These are phyloP conservation scores for Sinella curviseta DNA, from an alignment of 1,140 invertebrate genomes.

Conservation along the genomic window DNA sequence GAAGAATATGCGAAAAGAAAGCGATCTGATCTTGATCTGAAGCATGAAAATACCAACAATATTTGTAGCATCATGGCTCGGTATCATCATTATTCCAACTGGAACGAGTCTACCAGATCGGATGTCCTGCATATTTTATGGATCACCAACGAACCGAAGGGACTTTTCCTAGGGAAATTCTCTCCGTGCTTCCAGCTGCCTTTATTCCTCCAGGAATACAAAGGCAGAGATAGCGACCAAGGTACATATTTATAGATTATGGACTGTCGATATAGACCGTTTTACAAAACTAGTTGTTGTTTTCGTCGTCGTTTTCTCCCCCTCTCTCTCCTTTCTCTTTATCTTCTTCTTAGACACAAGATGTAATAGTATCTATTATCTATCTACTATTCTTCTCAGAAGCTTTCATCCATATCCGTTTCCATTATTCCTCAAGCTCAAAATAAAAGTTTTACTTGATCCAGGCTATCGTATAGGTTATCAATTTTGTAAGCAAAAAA, in stretches of 20 bases:
- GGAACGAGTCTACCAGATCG: background rate
- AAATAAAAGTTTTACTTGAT: background rate
- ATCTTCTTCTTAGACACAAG: background rate
- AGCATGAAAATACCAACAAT: no score
- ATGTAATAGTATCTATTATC: background rate
- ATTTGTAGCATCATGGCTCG: no score
- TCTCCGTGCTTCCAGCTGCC: background rate
- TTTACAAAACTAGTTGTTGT: background rate
- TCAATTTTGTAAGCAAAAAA: background rate
- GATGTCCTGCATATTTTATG: conserved; percentile 1
- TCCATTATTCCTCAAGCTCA: background rate
- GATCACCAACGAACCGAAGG: background rate
- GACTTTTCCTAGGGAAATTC: background rate
- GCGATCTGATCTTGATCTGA: no score
- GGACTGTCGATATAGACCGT: no score
- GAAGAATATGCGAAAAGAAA: background rate
- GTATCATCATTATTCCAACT: no score
- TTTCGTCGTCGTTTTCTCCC: background rate
- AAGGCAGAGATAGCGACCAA: no score
- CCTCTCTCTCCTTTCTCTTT: background rate
- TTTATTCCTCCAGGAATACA: background rate
- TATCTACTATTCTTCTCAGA: background rate
- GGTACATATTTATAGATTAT: no score
- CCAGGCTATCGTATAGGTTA: background rate
- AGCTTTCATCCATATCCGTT: background rate